These are phyloP conservation scores for Perca fluviatilis DNA, from an alignment of 2,113 vertebrate genomes.

Conservation along the genomic window DNA sequence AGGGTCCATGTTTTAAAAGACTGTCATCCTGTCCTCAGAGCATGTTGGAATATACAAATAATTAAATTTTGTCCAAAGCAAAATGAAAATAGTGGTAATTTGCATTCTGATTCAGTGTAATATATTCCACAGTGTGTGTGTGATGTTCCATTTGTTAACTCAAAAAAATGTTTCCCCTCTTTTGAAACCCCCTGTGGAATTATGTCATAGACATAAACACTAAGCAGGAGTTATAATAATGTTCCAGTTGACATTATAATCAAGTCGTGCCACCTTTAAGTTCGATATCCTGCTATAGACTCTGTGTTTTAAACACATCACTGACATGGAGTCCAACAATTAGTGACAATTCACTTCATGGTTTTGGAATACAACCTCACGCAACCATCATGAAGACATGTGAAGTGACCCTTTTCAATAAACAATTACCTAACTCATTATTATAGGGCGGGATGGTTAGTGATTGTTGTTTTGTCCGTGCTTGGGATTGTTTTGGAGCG, in stretches of 20 bases:
- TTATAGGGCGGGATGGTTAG: conserved; percentile 57
- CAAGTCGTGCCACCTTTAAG: conserved; percentile 40
- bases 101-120: conserved; percentile 51
- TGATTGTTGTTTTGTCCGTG: conserved; percentile 34
- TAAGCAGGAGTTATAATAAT: conserved; percentile 56
- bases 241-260: conserved; percentile 74
- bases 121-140: conserved; percentile 64
- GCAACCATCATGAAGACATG: conserved; percentile 35
- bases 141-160: conserved; percentile 56
- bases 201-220: conserved; percentile 71
- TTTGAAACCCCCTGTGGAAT: conserved; percentile 55
- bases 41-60: conserved; percentile 13
- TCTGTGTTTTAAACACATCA: conserved; percentile 34
- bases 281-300: conserved; percentile 11
- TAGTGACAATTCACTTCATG: conserved; percentile 31
- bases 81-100: conserved; percentile 40
- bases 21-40: conserved; percentile 15
- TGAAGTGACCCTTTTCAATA: conserved; percentile 57
- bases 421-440: conserved; percentile 65
- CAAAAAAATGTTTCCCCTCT: conserved; percentile 53
- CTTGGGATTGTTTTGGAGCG: conserved; percentile 54
- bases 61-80: conserved; percentile 30
- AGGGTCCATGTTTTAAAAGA: conserved; percentile 19
- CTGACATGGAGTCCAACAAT: conserved; percentile 14
- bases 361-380: conserved; percentile 43